Conservation (phyloP, 2,888 invertebrate species). For the Chymomyza procnemis region DNA sequence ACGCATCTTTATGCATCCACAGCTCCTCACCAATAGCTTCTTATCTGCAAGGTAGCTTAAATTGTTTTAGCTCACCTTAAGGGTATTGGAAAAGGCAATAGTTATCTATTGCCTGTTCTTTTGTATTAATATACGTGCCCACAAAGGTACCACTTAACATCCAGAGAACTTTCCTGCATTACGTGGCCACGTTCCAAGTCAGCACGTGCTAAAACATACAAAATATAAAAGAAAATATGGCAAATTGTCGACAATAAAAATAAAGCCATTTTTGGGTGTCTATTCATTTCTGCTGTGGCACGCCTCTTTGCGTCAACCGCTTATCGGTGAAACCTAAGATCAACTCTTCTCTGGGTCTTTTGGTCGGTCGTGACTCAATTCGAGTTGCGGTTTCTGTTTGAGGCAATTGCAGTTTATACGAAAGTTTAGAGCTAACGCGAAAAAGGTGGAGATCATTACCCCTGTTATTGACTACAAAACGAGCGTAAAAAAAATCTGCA, state of each 20-base stretch:
- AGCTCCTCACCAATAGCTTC: background rate
- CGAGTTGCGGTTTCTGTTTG: background rate
- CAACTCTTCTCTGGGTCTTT: background rate
- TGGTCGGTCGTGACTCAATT: background rate
- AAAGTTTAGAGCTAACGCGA: background rate
- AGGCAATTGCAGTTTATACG: background rate
- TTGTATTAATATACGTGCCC: background rate
- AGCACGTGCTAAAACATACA: background rate
- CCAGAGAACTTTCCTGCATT: background rate
- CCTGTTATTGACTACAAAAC: background rate
- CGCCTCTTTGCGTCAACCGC: background rate
- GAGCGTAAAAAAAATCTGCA: conserved; percentile 45
- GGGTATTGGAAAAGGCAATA: background rate
- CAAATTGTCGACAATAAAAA: background rate
- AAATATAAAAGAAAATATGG: background rate
- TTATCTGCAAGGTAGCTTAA: background rate
- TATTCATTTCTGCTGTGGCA: background rate
- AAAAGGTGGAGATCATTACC: background rate
- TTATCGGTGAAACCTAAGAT: background rate
- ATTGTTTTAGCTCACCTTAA: background rate
- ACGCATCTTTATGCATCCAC: background rate
- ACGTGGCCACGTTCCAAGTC: background rate
- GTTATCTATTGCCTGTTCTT: background rate
- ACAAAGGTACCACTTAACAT: background rate
- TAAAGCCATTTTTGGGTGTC: background rate